phyloP scores from a whole-genome alignment of 2,113 vertebrate genomes.

The Ceyx cyanopectus region DNA sequence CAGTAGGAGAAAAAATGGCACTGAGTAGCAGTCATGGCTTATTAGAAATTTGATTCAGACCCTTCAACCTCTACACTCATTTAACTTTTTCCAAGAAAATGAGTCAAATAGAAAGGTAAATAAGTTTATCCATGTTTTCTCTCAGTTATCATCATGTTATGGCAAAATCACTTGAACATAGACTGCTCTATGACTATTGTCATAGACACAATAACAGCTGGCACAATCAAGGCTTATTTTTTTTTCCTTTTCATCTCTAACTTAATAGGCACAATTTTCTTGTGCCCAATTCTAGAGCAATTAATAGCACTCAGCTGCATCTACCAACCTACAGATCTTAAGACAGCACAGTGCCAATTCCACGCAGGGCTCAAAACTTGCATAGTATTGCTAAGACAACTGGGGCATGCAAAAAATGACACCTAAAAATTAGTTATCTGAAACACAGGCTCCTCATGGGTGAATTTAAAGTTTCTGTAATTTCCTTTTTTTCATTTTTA shows the following conservation, averaged over 20 bases:
- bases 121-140: background rate
- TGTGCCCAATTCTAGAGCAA: background rate
- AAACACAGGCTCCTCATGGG: background rate
- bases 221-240: background rate
- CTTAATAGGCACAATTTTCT: background rate
- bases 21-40: background rate
- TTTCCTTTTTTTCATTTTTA: background rate
- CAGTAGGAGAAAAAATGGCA: background rate
- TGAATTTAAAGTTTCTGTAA: background rate
- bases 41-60: background rate
- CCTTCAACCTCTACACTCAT: background rate
- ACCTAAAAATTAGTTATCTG: background rate
- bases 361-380: background rate
- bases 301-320: background rate
- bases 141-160: background rate
- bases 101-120: background rate
- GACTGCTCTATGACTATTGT: background rate
- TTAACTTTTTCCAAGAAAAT: background rate
- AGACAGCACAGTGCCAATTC: background rate
- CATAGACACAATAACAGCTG: background rate
- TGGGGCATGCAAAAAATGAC: background rate
- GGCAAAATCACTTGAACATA: slow-evolving; percentile 2
- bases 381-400: background rate
- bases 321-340: background rate
- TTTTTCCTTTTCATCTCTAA: background rate